Evolutionary conservation across 2,113 vertebrate species (phyloP).

Genomic region (Microcebus ravelobensis): DNA sequence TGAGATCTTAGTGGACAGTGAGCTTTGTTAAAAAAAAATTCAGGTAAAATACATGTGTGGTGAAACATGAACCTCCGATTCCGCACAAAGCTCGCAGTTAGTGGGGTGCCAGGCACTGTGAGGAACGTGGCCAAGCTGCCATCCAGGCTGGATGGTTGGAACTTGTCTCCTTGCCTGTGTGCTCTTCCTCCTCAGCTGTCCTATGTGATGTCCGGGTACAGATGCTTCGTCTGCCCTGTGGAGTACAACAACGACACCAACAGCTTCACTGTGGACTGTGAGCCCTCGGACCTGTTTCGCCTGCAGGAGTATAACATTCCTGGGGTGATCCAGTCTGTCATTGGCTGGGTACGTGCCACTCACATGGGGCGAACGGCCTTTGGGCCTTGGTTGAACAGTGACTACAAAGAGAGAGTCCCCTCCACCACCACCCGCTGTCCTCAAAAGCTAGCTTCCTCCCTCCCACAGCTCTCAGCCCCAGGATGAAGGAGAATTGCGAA

Average conservation of each 20-base stretch:
- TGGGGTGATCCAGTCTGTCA: conserved; percentile 88
- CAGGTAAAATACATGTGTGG: neutral
- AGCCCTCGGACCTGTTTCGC: conserved; percentile 95
- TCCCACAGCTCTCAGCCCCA: neutral
- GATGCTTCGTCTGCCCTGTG: conserved; percentile 97
- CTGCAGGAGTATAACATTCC: conserved; percentile 95
- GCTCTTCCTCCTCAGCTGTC: conserved; percentile 88
- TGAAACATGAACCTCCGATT: neutral
- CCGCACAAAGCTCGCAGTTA: neutral
- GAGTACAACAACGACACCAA: conserved; percentile 99
- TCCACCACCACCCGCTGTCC: neutral
- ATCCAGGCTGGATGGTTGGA: neutral
- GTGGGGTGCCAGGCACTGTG: neutral
- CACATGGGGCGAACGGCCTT: neutral
- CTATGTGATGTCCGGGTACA: conserved; percentile 96
- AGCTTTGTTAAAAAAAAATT: neutral
- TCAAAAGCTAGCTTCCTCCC: neutral
- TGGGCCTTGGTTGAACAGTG: neutral
- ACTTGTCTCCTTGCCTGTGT: neutral
- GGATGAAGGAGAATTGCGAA: neutral
- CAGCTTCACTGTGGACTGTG: conserved; percentile 97
- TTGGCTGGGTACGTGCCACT: conserved; percentile 92
- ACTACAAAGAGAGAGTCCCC: neutral
- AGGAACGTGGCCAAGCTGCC: neutral
- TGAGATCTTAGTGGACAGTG: neutral